Base-by-base conservation (phyloP, 1,140 invertebrate genomes). In the Drosophila sechellia region DNA sequence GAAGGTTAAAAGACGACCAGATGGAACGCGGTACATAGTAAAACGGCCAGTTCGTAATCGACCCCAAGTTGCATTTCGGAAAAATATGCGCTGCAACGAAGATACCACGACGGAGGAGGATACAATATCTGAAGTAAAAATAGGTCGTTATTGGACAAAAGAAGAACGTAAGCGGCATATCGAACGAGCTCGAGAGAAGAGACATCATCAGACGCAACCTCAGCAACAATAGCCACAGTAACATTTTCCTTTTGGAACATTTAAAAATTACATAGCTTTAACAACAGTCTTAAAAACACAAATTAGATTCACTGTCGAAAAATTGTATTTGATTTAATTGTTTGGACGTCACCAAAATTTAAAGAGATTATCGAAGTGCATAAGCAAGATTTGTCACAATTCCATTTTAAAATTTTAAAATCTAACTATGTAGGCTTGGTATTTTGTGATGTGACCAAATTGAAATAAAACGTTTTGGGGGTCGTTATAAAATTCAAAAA, bases 11-110 rank as follows among this genome's bases (percentile, higher is more conserved):
- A 93, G 95, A 31, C 93, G 96, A 52, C 94, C 96, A 2, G 96
- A 97, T 86, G 96, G 96, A 4, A 95, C 95, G 0, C 93, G 96
- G 42, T 97, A 97, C 87, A 96, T 97, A 71, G 96, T 96, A 0
- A 93, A 95, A 39, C 92, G 96, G 20, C 95, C 96, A 5, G 94
- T 96, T 0, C 92, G 96, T 39, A 96, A 94, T 25, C 95, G 95
- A n/a, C 93, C 96, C 37, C 91, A 48, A 39, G 25, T 89, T 39
- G 59, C 57, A 13, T 46, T 84, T 27, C 65, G 77, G 5, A 91
- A 79, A 45, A 79, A 56, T 96, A 17, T 95, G 94, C 79, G 96
- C 77, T 92, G 95, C 35, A 94, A 94, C 58, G 96, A 96, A 1
- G 93, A 96, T 37, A 77, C 75, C 42, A 97, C 96, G 2, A 97